Evolutionary conservation across 2,888 invertebrate species (phyloP), one percentile per base, ranked within the genome.

Genomic region (Oxycera nigricornis): DNA sequence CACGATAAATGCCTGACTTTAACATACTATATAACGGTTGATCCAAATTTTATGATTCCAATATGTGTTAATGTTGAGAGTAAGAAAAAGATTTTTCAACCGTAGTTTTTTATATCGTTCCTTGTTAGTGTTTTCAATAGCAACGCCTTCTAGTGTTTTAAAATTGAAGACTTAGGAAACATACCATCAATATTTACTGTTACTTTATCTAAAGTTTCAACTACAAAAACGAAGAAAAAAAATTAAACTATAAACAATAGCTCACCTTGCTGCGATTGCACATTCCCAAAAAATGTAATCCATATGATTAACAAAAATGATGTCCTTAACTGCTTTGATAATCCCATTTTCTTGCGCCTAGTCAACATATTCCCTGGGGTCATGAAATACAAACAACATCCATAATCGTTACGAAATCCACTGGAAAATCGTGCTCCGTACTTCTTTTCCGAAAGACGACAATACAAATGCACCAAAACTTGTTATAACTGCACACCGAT

Each of bases 331-430:
- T 52, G 31, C 20, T 22, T 30, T 70, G 55, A 70, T 65, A 65
- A 41, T 70, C 31, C 70, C 70, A 70, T 70, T 70, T 70, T 70
- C 55, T 31, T 70, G 35, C 70, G 70, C 55, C 70, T 52, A 55
- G 52, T 55, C 55, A 70, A 31, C 70, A 70, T 70, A 22, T 52
- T 70, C 55, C 70, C 55, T 70, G 31, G 31, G 70, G 70, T 70
- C 70, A 70, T 70, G 55, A 70, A 55, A 70, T 55, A 35, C 31
- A 70, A 70, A 52, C 31, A 55, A 55, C 52, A 70, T 70, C 55
- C 70, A 70, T 70, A 70, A 70, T 70, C 70, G 70, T 70, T 70
- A 70, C 55, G 55, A 65, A 65, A 65, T 65, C 65, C 41, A 65
- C 41, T 65, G 65, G 65, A 65, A 65, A 65, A 65, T 65, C 65